These are phyloP conservation scores for Ochotona princeps DNA, from an alignment of 2,113 vertebrate species.

Conservation along the genomic window DNA sequence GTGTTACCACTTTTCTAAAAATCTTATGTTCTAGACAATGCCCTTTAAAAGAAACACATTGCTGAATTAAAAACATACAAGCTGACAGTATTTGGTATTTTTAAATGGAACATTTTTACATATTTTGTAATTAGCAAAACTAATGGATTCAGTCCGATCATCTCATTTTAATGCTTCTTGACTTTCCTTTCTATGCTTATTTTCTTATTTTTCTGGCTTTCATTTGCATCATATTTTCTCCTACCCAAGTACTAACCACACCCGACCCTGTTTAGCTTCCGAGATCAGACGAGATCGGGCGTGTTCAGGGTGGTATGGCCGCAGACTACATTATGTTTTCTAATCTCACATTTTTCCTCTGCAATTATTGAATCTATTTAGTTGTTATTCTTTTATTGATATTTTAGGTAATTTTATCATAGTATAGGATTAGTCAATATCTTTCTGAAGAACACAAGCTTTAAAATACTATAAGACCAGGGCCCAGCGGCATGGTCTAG, in stretches of 20 bases:
- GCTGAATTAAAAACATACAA: neutral
- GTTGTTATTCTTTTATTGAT: neutral
- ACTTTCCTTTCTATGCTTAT: neutral
- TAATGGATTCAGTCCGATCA: neutral
- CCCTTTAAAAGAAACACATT: neutral
- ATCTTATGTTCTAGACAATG: neutral
- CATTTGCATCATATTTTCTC: neutral
- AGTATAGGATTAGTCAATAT: neutral
- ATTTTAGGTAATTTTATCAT: neutral
- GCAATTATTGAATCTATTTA: neutral
- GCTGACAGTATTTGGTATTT: neutral
- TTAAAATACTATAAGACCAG: neutral
- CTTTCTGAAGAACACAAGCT: neutral
- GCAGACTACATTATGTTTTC: neutral
- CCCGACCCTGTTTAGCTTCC: too few species aligned
- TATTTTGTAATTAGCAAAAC: neutral
- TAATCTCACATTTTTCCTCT: neutral
- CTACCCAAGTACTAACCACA: too few species aligned
- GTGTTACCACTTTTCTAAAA: constrained; percentile 6
- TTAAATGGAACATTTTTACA: neutral
- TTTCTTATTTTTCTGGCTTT: neutral
- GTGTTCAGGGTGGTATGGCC: too few species aligned
- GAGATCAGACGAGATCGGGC: too few species aligned
- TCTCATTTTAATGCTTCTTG: neutral
- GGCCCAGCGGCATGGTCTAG: too few species aligned